Conservation (phyloP, 2,888 invertebrate genomes). For the Drosophila sordidula region DNA sequence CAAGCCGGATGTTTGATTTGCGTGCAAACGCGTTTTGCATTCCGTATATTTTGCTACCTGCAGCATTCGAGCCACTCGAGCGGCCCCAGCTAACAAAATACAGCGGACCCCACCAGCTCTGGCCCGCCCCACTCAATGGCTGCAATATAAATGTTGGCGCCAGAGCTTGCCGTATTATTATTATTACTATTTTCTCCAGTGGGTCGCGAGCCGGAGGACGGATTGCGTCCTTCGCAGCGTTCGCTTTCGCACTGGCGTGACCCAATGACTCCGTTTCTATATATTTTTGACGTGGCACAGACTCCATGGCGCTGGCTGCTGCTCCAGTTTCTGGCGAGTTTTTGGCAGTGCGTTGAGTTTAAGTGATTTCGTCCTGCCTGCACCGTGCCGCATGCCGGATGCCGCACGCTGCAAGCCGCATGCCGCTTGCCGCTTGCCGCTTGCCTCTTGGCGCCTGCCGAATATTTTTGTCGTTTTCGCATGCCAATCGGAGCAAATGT, state of each 20-base stretch:
- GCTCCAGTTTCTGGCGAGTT: slow-evolving; percentile 46
- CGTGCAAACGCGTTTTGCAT: slow-evolving; percentile 47
- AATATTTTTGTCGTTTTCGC: slow-evolving; percentile 5
- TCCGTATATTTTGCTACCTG: slow-evolving; percentile 30
- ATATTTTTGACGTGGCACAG: slow-evolving; percentile 55
- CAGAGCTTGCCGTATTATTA: slow-evolving; percentile 32
- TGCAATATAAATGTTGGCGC: slow-evolving; percentile 62
- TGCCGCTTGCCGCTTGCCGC: not conserved
- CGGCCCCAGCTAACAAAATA: slow-evolving; percentile 3
- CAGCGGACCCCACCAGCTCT: not conserved
- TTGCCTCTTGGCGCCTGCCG: not conserved
- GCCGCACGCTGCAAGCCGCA: not conserved
- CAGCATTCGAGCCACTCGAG: slow-evolving; percentile 12
- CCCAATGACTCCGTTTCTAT: slow-evolving; percentile 65
- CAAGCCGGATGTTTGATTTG: slow-evolving; percentile 48
- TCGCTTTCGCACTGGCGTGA: slow-evolving; percentile 41
- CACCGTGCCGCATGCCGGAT: not conserved
- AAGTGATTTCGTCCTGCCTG: too few relatives aligned
- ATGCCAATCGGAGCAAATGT: slow-evolving; percentile 10
- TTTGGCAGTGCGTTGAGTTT: slow-evolving; percentile 17
- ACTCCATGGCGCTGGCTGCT: slow-evolving; percentile 59
- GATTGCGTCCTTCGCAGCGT: slow-evolving; percentile 43
- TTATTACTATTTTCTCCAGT: slow-evolving; percentile 4
- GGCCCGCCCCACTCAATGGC: slow-evolving; percentile 7
- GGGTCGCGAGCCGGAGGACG: slow-evolving; percentile 5